phyloP scores from a whole-genome alignment of 2,888 invertebrate species.

The Troides aeacus region DNA sequence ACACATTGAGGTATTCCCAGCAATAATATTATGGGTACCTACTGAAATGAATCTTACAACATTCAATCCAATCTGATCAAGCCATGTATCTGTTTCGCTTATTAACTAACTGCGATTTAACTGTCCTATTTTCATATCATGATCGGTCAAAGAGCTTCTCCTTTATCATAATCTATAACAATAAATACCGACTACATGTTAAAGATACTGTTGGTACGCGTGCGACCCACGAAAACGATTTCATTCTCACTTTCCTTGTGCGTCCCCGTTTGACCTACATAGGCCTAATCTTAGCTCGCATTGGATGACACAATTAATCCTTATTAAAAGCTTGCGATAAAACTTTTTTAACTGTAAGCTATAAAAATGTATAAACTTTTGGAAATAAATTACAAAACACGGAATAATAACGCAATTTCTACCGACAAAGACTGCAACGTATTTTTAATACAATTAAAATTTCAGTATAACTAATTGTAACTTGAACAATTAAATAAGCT shows the following conservation, averaged over 20 bases:
- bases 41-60: no score
- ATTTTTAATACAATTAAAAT: background rate
- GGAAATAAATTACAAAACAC: background rate
- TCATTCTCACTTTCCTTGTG: slow-evolving; percentile 12
- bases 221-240: slow-evolving; percentile 11
- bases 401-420: background rate
- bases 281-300: slow-evolving; percentile 11
- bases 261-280: slow-evolving; percentile 20
- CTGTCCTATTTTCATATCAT: background rate
- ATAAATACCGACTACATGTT: background rate
- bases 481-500: no score
- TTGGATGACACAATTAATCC: slow-evolving; percentile 21
- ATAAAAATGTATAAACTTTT: background rate
- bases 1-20: no score
- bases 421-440: background rate
- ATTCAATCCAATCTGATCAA: no score
- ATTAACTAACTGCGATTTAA: no score
- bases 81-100: no score
- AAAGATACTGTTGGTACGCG: background rate
- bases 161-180: background rate
- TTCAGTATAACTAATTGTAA: background rate
- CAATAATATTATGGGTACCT: no score
- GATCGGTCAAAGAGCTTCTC: background rate
- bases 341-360: slow-evolving; percentile 1
- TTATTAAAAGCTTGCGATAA: slow-evolving; percentile 8